A percentile compares a stretch with the other conserved stretches of the same genome.
Conservation (phyloP, 2,113 vertebrate species). For the Baryphthengus martii region DNA sequence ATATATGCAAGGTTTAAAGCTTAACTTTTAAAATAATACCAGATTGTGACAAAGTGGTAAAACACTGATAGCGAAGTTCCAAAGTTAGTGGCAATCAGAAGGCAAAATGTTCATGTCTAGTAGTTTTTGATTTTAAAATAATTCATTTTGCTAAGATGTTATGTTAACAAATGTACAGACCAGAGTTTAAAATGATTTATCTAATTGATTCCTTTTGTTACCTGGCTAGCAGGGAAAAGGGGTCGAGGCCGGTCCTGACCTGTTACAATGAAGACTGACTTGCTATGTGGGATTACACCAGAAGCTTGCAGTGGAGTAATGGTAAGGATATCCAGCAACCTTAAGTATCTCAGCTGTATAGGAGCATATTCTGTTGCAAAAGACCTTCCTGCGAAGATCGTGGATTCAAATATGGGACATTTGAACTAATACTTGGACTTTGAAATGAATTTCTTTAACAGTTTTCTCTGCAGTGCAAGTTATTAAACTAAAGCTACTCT, state of each 20-base stretch:
- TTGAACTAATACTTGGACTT: slow-evolving; percentile 87
- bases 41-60: slow-evolving; percentile 71
- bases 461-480: slow-evolving; percentile 88
- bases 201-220: slow-evolving; percentile 99
- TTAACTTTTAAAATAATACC: slow-evolving; percentile 70
- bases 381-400: slow-evolving; percentile 85
- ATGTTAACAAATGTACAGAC: slow-evolving; percentile 76
- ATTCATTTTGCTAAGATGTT: slow-evolving; percentile 66
- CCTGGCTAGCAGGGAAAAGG: slow-evolving; percentile 98
- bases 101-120: slow-evolving; percentile 56
- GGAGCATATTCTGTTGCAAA: slow-evolving; percentile 92
- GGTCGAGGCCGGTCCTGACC: slow-evolving; percentile 91
- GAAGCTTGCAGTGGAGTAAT: slow-evolving; percentile 91
- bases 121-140: slow-evolving; percentile 61
- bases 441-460: slow-evolving; percentile 87
- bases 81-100: slow-evolving; percentile 67
- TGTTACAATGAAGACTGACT: slow-evolving; percentile 95
- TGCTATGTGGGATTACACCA: slow-evolving; percentile 99
- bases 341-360: slow-evolving; percentile 89
- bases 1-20: slow-evolving; percentile 59
- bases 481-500: slow-evolving; percentile 86
- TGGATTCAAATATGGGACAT: slow-evolving; percentile 85
- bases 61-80: slow-evolving; percentile 21
- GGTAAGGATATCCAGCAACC: slow-evolving; percentile 92
- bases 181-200: slow-evolving; percentile 81